Conservation (phyloP, 2,113 vertebrate genomes). For the Hydrochoerus hydrochaeris region DNA sequence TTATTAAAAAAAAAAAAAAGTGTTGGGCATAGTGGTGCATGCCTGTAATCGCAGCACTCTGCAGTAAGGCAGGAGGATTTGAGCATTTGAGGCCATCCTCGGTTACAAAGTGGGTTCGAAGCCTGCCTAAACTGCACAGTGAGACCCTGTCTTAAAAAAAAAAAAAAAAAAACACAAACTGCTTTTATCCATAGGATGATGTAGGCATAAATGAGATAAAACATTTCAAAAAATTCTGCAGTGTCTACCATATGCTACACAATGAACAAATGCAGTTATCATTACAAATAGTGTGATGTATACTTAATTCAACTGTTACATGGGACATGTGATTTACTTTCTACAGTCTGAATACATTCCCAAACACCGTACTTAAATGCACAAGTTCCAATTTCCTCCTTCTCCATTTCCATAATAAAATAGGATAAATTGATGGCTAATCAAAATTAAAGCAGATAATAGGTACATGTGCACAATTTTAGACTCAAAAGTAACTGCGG, state of each 20-base stretch:
- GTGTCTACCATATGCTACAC: background rate
- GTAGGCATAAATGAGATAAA: background rate
- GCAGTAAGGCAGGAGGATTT: background rate
- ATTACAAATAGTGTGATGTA: background rate
- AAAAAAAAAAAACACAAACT: background rate
- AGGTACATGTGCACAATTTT: background rate
- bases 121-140: background rate
- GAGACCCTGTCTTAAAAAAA: background rate
- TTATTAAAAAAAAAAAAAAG: background rate
- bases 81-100: background rate
- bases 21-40: background rate
- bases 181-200: background rate
- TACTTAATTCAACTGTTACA: background rate
- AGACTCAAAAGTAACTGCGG: slow-evolving; percentile 17
- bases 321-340: background rate
- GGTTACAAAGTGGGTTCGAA: background rate
- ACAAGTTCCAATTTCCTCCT: background rate
- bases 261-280: background rate
- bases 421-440: background rate
- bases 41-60: background rate
- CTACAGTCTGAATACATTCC: background rate
- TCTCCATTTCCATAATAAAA: background rate
- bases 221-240: background rate
- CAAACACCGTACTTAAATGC: background rate
- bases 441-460: slow-evolving; percentile 22